A percentile compares a stretch with the other conserved stretches of the same genome.
Evolutionary conservation across 2,888 invertebrate species (phyloP).

Genomic region (Phragmatobia fuliginosa): DNA sequence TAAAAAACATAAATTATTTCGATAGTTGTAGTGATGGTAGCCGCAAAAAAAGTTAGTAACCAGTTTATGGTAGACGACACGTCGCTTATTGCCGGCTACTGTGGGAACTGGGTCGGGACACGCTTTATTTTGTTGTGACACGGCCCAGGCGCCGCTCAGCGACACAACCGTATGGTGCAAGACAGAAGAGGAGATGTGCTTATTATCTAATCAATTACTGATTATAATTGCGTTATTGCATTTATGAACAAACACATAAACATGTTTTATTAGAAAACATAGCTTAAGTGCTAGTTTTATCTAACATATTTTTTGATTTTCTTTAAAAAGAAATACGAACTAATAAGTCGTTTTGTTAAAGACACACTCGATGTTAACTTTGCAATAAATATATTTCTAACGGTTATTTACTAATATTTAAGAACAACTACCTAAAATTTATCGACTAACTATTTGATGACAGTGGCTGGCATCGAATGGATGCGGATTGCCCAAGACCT

Average conservation of each 20-base stretch:
- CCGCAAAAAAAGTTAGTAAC: conserved; percentile 49
- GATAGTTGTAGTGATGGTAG: conserved; percentile 34
- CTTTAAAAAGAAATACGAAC: too few relatives aligned
- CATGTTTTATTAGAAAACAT: too few relatives aligned
- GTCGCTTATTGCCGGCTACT: conserved; percentile 61
- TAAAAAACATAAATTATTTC: conserved; percentile 52
- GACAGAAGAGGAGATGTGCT: conserved; percentile 27
- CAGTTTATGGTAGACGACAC: conserved; percentile 60
- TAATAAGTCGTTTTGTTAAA: too few relatives aligned
- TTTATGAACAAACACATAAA: not conserved
- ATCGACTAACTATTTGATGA: too few relatives aligned
- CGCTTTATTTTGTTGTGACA: conserved; percentile 76
- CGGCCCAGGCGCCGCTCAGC: conserved; percentile 71
- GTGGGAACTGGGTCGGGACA: conserved; percentile 80
- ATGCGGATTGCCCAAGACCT: too few relatives aligned
- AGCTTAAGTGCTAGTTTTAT: too few relatives aligned
- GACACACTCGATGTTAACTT: too few relatives aligned
- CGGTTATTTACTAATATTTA: too few relatives aligned
- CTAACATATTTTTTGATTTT: too few relatives aligned
- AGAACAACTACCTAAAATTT: too few relatives aligned
- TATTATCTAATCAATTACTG: not conserved
- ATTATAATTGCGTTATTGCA: not conserved
- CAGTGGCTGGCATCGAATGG: too few relatives aligned
- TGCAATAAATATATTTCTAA: too few relatives aligned
- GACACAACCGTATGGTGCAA: conserved; percentile 58